phyloP scores from a whole-genome alignment of 2,113 vertebrate species.

The Nyctereutes procyonoides region DNA sequence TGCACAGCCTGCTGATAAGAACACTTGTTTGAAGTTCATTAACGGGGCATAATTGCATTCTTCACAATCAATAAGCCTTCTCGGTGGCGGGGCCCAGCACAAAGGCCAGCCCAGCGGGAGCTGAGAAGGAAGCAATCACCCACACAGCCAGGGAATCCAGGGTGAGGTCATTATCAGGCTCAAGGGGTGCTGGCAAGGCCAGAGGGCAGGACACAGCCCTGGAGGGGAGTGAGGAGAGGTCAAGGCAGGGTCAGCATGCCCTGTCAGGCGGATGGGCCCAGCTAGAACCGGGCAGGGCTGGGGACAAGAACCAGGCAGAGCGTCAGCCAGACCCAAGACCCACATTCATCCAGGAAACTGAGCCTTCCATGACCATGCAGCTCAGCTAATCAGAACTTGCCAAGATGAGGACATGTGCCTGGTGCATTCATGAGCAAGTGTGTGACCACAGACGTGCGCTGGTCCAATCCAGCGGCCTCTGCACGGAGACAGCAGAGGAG shows the following conservation, averaged over 20 bases:
- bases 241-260: not conserved
- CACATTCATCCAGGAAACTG: no score
- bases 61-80: conserved; percentile 87
- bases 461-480: not conserved
- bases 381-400: not conserved
- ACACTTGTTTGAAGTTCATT: conserved; percentile 84
- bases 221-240: not conserved
- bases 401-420: not conserved
- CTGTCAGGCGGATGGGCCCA: not conserved
- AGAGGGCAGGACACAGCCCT: not conserved
- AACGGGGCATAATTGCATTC: conserved; percentile 81
- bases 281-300: not conserved
- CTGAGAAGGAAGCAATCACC: conserved; percentile 2
- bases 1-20: conserved; percentile 85
- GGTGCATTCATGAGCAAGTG: rapidly evolving
- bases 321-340: not conserved
- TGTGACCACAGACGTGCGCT: not conserved
- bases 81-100: conserved; percentile 63
- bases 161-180: not conserved
- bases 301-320: not conserved
- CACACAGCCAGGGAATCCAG: not conserved
- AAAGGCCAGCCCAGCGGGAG: conserved; percentile 4
- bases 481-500: not conserved
- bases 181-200: not conserved
- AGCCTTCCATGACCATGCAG: not conserved